Evolutionary conservation across 2,113 vertebrate species (phyloP).

Genomic region (Neolamprologus caudopunctatus): DNA sequence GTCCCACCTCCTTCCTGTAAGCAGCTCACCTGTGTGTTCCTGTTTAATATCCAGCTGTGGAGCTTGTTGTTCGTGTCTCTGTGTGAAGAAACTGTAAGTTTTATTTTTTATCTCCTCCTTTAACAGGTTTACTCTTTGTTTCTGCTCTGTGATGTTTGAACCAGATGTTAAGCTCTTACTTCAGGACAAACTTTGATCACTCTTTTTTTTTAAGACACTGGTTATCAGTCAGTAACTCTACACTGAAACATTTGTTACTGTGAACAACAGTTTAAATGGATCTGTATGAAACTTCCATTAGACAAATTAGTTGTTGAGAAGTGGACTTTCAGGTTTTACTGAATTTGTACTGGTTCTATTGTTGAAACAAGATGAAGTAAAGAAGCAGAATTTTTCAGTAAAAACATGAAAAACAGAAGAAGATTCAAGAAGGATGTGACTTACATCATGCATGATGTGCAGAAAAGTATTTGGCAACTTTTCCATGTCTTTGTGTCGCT

Average conservation of each 20-base stretch:
- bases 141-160: background rate
- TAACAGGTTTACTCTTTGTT: background rate
- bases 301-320: background rate
- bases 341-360: background rate
- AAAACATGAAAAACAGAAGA: background rate
- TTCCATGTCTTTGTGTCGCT: background rate
- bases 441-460: background rate
- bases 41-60: background rate
- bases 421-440: background rate
- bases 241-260: background rate
- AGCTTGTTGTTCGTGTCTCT: background rate
- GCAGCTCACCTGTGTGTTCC: background rate
- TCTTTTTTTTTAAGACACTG: background rate
- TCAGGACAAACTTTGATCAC: background rate
- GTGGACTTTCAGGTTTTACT: background rate
- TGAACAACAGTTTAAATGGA: background rate
- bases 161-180: background rate
- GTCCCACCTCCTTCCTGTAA: background rate
- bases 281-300: background rate
- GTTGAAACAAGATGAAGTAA: background rate
- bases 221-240: background rate
- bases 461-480: background rate
- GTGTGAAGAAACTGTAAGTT: background rate
- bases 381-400: background rate
- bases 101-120: rapidly evolving